Evolutionary conservation across 2,888 invertebrate species (phyloP), one percentile per base, ranked within the genome.

Genomic region (Pediacus dermestoides): DNA sequence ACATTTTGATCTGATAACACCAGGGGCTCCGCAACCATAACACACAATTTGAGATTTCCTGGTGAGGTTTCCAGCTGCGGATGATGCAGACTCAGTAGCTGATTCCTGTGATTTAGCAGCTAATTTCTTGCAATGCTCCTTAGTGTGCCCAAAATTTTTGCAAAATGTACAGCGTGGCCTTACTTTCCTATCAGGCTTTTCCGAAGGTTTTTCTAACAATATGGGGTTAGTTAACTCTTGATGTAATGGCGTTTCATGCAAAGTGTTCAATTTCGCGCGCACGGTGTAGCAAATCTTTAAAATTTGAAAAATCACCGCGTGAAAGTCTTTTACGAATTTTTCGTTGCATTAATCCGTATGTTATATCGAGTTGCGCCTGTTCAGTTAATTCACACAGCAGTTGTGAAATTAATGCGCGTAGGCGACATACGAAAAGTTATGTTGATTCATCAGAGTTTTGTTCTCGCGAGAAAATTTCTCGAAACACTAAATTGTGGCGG

Each of bases 21-120:
- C 39, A 28, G 39, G 18, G 15, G 13, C 13, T 27, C 35, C 35
- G 30, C 35, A 39, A 10, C 35, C 22, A 14, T 39, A 39, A 30
- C 39, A 39, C 21, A 18, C 16, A 16, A 28, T 39, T 15, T 14
- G 13, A 1, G 21, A 16, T 32, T 21, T 32, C 18, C 18, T 8
- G 21, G 12, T 16, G 32, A 1, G 9, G 7, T 18, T n/a, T n/a
- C n/a, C n/a, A n/a, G n/a, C n/a, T n/a, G n/a, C n/a, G n/a, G n/a
- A n/a, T n/a, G n/a, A n/a, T n/a, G n/a, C n/a, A n/a, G n/a, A n/a
- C 2, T n/a, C 18, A 21, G 12, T 32, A 21, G 30, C 15, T 28
- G 13, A 12, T 12, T n/a, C n/a, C n/a, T n/a, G n/a, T n/a, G n/a
- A n/a, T n/a, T n/a, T n/a, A n/a, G n/a, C n/a, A n/a, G n/a, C 32